These are phyloP conservation scores for Neotoma lepida DNA, from an alignment of 2,113 vertebrate genomes.

Conservation along the genomic window DNA sequence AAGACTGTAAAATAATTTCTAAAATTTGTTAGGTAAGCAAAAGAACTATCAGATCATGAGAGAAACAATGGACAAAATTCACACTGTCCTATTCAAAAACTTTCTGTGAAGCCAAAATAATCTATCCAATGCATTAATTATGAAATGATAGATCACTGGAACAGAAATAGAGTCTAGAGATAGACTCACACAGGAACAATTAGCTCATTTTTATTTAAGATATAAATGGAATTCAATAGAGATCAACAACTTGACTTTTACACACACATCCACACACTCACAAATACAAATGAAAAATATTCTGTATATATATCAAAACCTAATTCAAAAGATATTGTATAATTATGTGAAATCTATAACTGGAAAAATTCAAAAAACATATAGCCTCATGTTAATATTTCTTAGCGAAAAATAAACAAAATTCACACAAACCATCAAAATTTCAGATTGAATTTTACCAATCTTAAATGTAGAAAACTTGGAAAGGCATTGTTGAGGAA, in stretches of 20 bases:
- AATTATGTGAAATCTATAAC: background rate
- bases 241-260: background rate
- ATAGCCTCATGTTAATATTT: background rate
- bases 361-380: background rate
- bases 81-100: background rate
- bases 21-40: background rate
- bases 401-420: background rate
- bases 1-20: background rate
- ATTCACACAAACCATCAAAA: background rate
- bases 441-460: background rate
- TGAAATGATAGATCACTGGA: background rate
- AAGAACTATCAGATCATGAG: background rate
- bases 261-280: background rate
- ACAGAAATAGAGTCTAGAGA: background rate
- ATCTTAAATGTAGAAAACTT: conserved; percentile 3
- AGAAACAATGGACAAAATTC: background rate
- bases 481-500: background rate
- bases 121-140: background rate
- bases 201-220: background rate
- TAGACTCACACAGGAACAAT: background rate
- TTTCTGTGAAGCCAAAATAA: background rate
- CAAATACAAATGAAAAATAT: background rate
- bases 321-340: background rate
- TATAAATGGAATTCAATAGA: background rate
- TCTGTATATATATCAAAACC: background rate